These are phyloP conservation scores for Brachionus sp. DNA, from an alignment of 1,140 invertebrate species.

Conservation along the genomic window DNA sequence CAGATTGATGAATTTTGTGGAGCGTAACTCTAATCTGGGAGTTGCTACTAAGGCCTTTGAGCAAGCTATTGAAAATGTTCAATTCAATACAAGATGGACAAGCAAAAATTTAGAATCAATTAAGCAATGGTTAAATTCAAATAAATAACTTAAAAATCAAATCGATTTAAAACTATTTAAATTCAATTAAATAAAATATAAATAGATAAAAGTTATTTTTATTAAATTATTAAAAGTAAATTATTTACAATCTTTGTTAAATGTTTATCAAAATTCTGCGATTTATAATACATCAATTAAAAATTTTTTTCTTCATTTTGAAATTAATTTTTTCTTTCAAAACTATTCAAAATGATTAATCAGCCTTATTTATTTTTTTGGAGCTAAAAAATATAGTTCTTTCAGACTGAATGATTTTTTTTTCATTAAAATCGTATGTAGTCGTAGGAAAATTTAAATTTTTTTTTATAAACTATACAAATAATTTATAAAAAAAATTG, in stretches of 20 bases:
- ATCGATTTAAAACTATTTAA: neutral
- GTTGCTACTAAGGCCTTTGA: slow-evolving; percentile 67
- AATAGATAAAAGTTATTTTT: neutral
- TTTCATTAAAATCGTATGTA: too few relatives aligned
- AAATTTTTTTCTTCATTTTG: too few relatives aligned
- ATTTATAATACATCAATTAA: too few relatives aligned
- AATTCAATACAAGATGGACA: slow-evolving; percentile 77
- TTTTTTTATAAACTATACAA: too few relatives aligned
- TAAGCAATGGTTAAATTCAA: slow-evolving; percentile 66
- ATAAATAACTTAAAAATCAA: neutral
- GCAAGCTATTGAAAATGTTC: slow-evolving; percentile 73
- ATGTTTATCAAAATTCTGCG: too few relatives aligned
- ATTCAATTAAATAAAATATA: neutral
- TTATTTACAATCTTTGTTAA: neutral
- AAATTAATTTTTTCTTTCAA: too few relatives aligned
- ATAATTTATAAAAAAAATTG: too few relatives aligned
- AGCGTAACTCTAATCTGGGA: slow-evolving; percentile 60
- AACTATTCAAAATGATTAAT: too few relatives aligned
- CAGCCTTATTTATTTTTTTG: too few relatives aligned
- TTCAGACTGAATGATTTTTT: too few relatives aligned
- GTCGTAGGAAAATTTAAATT: too few relatives aligned
- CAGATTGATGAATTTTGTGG: slow-evolving; percentile 48
- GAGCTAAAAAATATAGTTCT: too few relatives aligned
- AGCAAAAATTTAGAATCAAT: slow-evolving; percentile 70
- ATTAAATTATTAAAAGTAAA: neutral